Conservation (phyloP, 2,888 invertebrate genomes). For the Oscheius myriophilus region DNA sequence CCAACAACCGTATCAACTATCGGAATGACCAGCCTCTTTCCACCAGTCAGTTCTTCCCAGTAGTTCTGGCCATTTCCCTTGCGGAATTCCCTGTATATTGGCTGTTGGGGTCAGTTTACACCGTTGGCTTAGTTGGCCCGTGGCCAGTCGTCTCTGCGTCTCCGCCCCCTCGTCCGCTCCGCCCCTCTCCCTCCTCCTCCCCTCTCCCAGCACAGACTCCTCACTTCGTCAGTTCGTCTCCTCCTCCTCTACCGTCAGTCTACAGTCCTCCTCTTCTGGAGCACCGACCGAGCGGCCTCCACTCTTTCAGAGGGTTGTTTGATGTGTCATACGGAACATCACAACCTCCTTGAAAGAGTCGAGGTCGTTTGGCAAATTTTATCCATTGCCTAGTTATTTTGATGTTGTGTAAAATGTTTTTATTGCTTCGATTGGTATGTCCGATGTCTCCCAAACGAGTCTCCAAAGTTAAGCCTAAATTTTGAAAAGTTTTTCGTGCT, state of each 20-base stretch:
- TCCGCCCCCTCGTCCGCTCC: constrained; percentile 14
- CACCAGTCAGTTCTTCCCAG: no score
- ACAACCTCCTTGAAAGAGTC: constrained; percentile 30
- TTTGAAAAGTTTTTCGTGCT: no score
- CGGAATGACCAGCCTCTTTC: no score
- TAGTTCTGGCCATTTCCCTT: no score
- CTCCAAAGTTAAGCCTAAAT: no score
- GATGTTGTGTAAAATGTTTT: no score
- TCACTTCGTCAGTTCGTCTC: constrained; percentile 8
- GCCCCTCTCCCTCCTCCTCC: background rate
- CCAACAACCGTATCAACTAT: no score
- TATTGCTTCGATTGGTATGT: no score
- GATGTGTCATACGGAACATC: constrained; percentile 13
- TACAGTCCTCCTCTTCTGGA: background rate
- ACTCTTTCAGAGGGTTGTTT: constrained; percentile 25
- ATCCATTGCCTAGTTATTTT: no score
- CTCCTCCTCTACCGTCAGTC: background rate
- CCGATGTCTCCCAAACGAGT: no score
- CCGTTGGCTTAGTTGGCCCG: background rate
- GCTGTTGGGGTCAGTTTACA: no score
- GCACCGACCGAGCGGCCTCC: constrained; percentile 3
- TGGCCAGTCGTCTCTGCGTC: background rate
- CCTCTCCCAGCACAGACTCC: background rate
- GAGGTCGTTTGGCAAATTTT: background rate
- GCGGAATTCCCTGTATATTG: no score